A percentile compares a stretch with the other conserved stretches of the same genome.
phyloP scores from a whole-genome alignment of 2,113 vertebrate genomes.

The Catharus fuscescens region DNA sequence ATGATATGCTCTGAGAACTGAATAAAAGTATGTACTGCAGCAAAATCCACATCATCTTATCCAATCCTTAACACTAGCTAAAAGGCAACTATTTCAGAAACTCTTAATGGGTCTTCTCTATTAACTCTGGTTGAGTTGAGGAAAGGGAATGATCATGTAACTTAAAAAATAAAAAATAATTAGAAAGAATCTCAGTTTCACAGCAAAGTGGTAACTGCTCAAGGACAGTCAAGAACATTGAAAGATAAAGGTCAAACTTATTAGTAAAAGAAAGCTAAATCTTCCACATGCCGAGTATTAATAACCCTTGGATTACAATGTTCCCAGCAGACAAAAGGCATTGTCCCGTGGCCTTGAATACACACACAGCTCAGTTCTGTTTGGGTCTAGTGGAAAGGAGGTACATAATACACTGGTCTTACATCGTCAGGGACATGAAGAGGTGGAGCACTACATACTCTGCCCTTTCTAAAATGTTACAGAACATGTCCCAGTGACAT shows the following conservation, averaged over 20 bases:
- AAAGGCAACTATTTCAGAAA: not conserved
- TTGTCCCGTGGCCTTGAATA: not conserved
- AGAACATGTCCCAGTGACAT: not conserved
- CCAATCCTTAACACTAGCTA: not conserved
- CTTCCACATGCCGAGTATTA: not conserved
- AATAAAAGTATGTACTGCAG: not conserved
- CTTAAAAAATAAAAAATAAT: not conserved
- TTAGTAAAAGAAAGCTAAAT: constrained; percentile 20
- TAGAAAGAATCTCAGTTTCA: not conserved
- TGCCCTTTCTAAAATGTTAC: constrained; percentile 22
- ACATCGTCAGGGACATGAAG: not conserved
- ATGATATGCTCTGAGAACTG: not conserved
- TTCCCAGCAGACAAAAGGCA: constrained; percentile 8
- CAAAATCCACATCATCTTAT: not conserved
- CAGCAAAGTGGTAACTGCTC: not conserved
- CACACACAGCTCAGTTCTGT: not conserved
- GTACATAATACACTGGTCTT: not conserved
- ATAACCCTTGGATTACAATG: not conserved
- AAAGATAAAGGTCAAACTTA: constrained; percentile 51
- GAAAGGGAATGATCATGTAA: not conserved
- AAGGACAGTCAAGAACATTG: constrained; percentile 18
- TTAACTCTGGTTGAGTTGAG: not conserved
- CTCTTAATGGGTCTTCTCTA: not conserved
- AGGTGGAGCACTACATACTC: not conserved
- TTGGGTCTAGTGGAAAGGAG: not conserved